Evolutionary conservation across 1,140 invertebrate species (phyloP).

Genomic region (Pectinophora gossypiella): DNA sequence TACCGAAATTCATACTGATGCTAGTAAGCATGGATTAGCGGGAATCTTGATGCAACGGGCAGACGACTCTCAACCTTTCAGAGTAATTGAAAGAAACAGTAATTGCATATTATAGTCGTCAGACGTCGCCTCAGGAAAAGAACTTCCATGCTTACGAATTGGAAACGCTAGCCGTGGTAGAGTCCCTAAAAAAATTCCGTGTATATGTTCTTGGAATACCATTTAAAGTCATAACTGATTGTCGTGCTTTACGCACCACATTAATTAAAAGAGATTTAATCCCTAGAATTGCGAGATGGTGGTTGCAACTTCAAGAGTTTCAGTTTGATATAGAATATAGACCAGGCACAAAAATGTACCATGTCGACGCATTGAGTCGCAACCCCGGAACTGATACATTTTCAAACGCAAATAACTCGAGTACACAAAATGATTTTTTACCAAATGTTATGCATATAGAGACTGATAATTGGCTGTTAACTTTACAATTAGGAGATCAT

Average conservation of each 20-base stretch:
- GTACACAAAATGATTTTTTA: background rate
- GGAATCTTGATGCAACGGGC: no score
- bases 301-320: slow-evolving; percentile 28
- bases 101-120: slow-evolving; percentile 15
- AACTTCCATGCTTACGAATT: slow-evolving; percentile 36
- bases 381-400: no score
- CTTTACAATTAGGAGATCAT: slow-evolving; percentile 9
- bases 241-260: slow-evolving; percentile 32
- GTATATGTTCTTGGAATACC: slow-evolving; percentile 36
- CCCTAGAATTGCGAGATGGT: slow-evolving; percentile 38
- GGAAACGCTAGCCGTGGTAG: slow-evolving; percentile 34
- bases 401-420: no score
- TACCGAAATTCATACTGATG: slow-evolving; percentile 15
- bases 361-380: slow-evolving; percentile 35
- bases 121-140: slow-evolving; percentile 13
- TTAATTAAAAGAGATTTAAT: slow-evolving; percentile 27
- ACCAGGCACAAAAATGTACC: slow-evolving; percentile 24
- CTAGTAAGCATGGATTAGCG: slow-evolving; percentile 32
- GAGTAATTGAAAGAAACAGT: no score
- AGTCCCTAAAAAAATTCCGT: slow-evolving; percentile 32
- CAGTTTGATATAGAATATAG: slow-evolving; percentile 32
- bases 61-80: no score
- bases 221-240: slow-evolving; percentile 52
- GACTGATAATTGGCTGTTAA: slow-evolving; percentile 6
- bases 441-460: slow-evolving; percentile 5